These are phyloP conservation scores for Caracal caracal DNA, from an alignment of 2,113 vertebrate species.

Conservation along the genomic window DNA sequence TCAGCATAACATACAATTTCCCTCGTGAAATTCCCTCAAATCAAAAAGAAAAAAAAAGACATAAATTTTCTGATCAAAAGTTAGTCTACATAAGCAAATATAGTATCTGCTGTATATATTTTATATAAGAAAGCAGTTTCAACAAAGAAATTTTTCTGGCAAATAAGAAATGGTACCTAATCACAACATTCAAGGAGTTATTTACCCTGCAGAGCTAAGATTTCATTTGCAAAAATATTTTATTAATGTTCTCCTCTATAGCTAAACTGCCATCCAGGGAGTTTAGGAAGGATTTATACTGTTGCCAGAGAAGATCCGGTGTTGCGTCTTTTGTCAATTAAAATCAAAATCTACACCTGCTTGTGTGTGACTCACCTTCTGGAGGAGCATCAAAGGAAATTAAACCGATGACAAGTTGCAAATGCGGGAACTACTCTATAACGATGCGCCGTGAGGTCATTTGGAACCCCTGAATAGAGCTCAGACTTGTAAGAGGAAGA, in stretches of 20 bases:
- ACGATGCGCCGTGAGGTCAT: not conserved
- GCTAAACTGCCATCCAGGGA: not conserved
- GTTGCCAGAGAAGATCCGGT: not conserved
- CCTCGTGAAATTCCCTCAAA: not conserved
- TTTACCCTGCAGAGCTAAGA: not conserved
- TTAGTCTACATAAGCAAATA: not conserved
- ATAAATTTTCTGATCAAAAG: not conserved
- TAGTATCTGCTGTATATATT: not conserved
- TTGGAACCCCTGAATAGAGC: not conserved
- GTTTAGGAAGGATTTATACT: not conserved
- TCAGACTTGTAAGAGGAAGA: not conserved
- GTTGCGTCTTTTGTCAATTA: not conserved
- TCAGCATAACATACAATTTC: not conserved
- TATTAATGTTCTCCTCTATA: not conserved
- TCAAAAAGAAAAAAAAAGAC: not conserved
- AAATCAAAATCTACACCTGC: not conserved
- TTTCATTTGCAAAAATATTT: not conserved
- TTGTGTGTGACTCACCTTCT: not conserved
- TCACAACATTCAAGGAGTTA: not conserved
- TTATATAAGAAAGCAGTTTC: not conserved
- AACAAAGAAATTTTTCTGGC: not conserved
- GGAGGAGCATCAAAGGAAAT: constrained; percentile 7
- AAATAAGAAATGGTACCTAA: not conserved
- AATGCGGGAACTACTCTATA: not conserved
- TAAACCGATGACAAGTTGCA: not conserved